Evolutionary conservation across 2,797 vertebrate species (phyloP).

Genomic region (Gastrophryne carolinensis): DNA sequence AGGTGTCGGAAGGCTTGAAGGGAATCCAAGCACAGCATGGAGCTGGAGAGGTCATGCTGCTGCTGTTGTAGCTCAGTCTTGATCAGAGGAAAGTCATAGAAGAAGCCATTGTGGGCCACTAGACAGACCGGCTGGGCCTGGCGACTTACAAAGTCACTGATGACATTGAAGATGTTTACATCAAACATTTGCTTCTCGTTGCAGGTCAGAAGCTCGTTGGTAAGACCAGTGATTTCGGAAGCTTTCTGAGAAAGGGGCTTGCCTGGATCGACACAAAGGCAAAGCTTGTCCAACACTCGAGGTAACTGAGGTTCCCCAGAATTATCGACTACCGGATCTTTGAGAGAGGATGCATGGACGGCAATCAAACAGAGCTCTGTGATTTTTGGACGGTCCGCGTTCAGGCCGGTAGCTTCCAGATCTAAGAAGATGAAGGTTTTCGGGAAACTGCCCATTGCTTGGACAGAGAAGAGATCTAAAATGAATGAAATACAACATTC

Average conservation of each 20-base stretch:
- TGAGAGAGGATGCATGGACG: slow-evolving; percentile 58
- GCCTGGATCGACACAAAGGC: slow-evolving; percentile 60
- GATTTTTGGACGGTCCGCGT: slow-evolving; percentile 52
- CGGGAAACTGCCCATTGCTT: background rate
- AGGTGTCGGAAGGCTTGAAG: slow-evolving; percentile 56
- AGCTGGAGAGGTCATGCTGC: slow-evolving; percentile 47
- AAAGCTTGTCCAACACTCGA: slow-evolving; percentile 65
- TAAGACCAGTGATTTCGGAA: slow-evolving; percentile 61
- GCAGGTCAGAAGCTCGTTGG: slow-evolving; percentile 47
- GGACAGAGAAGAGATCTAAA: too few species aligned
- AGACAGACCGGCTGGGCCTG: slow-evolving; percentile 65
- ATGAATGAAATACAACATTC: too few species aligned
- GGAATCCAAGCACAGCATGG: slow-evolving; percentile 61
- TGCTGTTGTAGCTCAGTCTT: slow-evolving; percentile 58
- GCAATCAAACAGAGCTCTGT: slow-evolving; percentile 60
- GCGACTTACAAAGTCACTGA: slow-evolving; percentile 61
- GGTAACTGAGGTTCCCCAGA: slow-evolving; percentile 48
- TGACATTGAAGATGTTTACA: background rate
- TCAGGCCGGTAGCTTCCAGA: slow-evolving; percentile 64
- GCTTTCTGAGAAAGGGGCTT: slow-evolving; percentile 58
- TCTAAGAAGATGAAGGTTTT: slow-evolving; percentile 65
- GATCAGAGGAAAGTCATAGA: slow-evolving; percentile 65
- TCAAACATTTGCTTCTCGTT: slow-evolving; percentile 59
- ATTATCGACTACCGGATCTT: slow-evolving; percentile 35
- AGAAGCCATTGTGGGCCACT: slow-evolving; percentile 66